Conservation (phyloP, 23 tunicate species). For the Halocynthia roretzi region DNA sequence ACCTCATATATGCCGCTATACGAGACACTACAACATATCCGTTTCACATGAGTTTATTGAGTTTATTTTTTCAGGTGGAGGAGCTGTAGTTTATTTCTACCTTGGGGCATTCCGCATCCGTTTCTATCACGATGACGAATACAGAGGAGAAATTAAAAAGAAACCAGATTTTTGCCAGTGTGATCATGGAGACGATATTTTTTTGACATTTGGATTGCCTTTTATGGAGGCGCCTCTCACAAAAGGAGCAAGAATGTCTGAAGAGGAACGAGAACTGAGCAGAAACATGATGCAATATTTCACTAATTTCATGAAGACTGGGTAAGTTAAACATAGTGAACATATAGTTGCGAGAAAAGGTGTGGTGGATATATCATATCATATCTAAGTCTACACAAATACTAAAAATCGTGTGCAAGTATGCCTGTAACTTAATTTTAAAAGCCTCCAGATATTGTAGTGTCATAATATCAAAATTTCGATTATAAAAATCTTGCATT, state of each 20-base stretch:
- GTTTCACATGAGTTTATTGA: too few species aligned
- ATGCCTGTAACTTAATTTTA: too few species aligned
- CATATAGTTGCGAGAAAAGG: too few species aligned
- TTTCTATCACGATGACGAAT: slow-evolving; percentile 9
- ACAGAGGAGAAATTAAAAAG: not conserved
- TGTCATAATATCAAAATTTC: too few species aligned
- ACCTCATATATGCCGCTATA: too few species aligned
- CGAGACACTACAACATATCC: too few species aligned
- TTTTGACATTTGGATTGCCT: slow-evolving; percentile 2
- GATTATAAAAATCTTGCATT: too few species aligned
- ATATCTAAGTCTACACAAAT: too few species aligned
- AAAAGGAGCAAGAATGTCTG: not conserved
- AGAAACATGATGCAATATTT: slow-evolving; percentile 18
- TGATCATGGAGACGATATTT: slow-evolving; percentile 14
- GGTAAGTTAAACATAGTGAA: not conserved
- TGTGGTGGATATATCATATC: too few species aligned
- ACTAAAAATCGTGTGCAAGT: too few species aligned
- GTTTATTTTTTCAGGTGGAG: not conserved
- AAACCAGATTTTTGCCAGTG: not conserved
- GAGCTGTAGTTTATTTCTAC: slow-evolving; percentile 7
- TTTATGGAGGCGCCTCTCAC: not conserved
- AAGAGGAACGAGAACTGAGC: slow-evolving; percentile 4
- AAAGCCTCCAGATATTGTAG: too few species aligned
- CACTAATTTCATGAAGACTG: slow-evolving; percentile 18
- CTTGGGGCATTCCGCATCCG: not conserved